Evolutionary conservation across 2,797 vertebrate genomes (phyloP), one percentile per base, ranked within the genome.

Genomic region (Todus mexicanus): DNA sequence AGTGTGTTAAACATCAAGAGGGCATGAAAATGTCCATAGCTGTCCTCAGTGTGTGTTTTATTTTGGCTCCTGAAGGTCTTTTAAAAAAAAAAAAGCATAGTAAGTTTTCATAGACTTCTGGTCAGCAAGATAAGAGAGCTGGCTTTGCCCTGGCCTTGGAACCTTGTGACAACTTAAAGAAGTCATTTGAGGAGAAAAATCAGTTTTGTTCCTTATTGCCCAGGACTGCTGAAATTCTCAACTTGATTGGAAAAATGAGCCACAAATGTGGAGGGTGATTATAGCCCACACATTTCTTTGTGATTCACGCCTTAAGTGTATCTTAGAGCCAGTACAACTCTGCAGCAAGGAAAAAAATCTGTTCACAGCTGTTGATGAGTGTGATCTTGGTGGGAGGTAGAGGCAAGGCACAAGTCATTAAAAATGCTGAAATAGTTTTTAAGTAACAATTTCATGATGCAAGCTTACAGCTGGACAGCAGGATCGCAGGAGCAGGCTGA

Each of bases 271-370:
- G n/a, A 90, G 57, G 61, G 51, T 87, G 84, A 74, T 95, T 85
- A 77, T 56, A 92, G 56, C 89, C 92, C 90, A 93, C 91, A 17
- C 81, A 10, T 64, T 93, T 75, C 92, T 87, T 81, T 77, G 89
- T 89, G 84, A 94, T 93, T 95, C 88, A 89, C 8, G 43, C 43
- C 42, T 87, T 47, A 78, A 72, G 38, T 73, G 68, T 84, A 42
- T 90, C 57, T 90, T 87, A 69, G 42, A 76, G 56, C 42, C 88
- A 47, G 38, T 26, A 15, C 56, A 75, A 70, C 31, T 54, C 65
- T 89, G 70, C 60, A 54, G 47, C 2, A 50, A 93, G 87, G 18
- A 23, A 37, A 70, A 26, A 60, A 86, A 38, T 71, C 50, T 54
- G 38, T 56, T 93, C 12, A 3, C 84, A 93, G 77, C 89, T 94